These are phyloP conservation scores for Babylonia areolata DNA, from an alignment of 1,140 invertebrate genomes.

Conservation along the genomic window DNA sequence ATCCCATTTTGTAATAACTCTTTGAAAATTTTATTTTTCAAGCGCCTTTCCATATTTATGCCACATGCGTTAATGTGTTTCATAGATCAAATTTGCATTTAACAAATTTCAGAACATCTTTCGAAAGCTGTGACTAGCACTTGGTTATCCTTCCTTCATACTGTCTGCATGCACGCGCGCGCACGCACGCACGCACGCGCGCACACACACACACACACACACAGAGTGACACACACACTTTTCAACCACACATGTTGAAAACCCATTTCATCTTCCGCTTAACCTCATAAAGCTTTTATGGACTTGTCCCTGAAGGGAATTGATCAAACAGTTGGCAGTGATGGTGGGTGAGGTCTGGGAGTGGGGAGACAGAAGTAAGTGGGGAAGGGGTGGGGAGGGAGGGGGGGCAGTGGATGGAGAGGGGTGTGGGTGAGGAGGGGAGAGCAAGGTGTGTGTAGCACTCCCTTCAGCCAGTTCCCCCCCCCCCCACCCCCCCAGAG, in stretches of 20 bases:
- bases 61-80: too few relatives aligned
- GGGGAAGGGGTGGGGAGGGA: not conserved
- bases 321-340: not conserved
- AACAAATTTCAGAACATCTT: too few relatives aligned
- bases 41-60: too few relatives aligned
- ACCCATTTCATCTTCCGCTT: slow-evolving; percentile 11
- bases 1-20: too few relatives aligned
- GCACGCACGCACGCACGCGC: not conserved
- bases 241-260: not conserved
- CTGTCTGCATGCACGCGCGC: too few relatives aligned
- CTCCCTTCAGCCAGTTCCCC: not conserved
- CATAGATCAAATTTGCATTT: too few relatives aligned
- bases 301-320: not conserved
- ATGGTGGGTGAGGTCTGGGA: not conserved
- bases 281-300: slow-evolving; percentile 27
- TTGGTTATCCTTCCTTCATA: too few relatives aligned
- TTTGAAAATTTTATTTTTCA: too few relatives aligned
- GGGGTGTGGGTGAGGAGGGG: not conserved
- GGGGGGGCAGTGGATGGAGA: not conserved
- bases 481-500: not conserved
- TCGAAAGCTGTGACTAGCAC: too few relatives aligned
- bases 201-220: not conserved
- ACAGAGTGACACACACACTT: not conserved
- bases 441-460: not conserved
- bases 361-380: not conserved